Evolutionary conservation across 2,888 invertebrate species (phyloP), one percentile per base, ranked within the genome.

Genomic region (Athalia rosae): DNA sequence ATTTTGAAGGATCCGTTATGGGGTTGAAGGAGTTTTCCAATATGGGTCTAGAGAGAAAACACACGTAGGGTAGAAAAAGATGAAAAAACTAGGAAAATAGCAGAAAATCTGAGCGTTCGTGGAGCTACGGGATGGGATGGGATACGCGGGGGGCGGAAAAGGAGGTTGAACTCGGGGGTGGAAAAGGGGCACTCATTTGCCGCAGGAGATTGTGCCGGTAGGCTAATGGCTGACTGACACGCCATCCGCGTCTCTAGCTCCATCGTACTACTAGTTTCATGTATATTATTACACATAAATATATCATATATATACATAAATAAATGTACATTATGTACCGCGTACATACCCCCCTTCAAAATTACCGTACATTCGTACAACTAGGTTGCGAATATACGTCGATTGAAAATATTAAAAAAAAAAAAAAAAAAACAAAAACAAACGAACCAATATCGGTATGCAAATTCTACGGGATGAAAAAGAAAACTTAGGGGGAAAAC

Each of bases 161-260:
- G n/a, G n/a, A n/a, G n/a, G 53, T 53, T 3, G 28, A 28, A n/a
- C n/a, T n/a, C n/a, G 50, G 53, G 53, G n/a, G n/a, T 53, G 53
- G 53, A 53, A 53, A n/a, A 53, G 11, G 83, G 82, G 80, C 87
- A 87, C 87, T 88, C 87, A 87, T 88, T 88, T 88, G 85, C 86
- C 86, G 85, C 43, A 58, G 83, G 85, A 86, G 85, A 88, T 87
- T 87, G 87, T 88, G 83, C 83, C 81, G 85, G 86, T 83, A 85
- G 83, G 85, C 84, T 87, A 87, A 87, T 86, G 86, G 82, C 80
- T 74, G 82, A 83, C 82, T 84, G 83, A 84, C 87, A 87, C 86
- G 87, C 86, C 82, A 85, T 50, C 53, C 58, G 28, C 28, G 45
- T 56, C 69, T n/a, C 4, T 69, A 43, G 56, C 56, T 28, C 43